Evolutionary conservation across 2,797 vertebrate species (phyloP).

Genomic region (Enteromius trimaculatus): DNA sequence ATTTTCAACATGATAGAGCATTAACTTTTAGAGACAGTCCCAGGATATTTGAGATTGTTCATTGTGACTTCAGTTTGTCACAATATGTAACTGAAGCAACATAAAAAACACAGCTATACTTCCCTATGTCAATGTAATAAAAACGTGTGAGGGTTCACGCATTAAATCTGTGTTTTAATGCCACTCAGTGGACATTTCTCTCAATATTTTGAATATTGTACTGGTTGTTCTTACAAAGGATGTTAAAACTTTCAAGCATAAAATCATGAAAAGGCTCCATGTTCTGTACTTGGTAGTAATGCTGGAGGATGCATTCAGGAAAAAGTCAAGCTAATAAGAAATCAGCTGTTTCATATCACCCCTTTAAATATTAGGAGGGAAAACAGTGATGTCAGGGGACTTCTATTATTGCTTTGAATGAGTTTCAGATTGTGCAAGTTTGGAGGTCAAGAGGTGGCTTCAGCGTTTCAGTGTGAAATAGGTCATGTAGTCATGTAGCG

Average conservation of each 20-base stretch:
- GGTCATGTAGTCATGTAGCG: constrained; percentile 20
- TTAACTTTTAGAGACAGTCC: too few species aligned
- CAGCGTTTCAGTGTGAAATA: constrained; percentile 25
- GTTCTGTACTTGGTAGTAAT: neutral
- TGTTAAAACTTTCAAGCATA: neutral
- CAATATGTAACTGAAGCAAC: too few species aligned
- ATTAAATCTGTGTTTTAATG: too few species aligned
- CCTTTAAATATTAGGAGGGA: constrained; percentile 6
- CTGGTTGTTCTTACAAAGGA: neutral
- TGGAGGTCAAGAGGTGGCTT: neutral
- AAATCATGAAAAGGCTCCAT: neutral
- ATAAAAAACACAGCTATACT: too few species aligned
- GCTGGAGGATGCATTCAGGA: neutral
- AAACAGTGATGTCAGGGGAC: constrained; percentile 13
- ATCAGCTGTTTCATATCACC: neutral
- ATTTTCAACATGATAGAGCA: too few species aligned
- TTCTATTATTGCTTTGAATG: constrained; percentile 27
- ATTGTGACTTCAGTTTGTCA: too few species aligned
- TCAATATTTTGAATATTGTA: neutral
- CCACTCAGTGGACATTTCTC: too few species aligned
- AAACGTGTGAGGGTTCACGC: too few species aligned
- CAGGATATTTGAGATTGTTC: too few species aligned
- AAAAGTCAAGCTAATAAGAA: constrained; percentile 2
- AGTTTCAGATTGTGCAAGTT: constrained; percentile 27
- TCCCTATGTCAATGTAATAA: too few species aligned